A percentile compares a stretch with the other conserved stretches of the same genome.
Evolutionary conservation across 1,140 invertebrate genomes (phyloP).

Genomic region (Halesus radiatus): DNA sequence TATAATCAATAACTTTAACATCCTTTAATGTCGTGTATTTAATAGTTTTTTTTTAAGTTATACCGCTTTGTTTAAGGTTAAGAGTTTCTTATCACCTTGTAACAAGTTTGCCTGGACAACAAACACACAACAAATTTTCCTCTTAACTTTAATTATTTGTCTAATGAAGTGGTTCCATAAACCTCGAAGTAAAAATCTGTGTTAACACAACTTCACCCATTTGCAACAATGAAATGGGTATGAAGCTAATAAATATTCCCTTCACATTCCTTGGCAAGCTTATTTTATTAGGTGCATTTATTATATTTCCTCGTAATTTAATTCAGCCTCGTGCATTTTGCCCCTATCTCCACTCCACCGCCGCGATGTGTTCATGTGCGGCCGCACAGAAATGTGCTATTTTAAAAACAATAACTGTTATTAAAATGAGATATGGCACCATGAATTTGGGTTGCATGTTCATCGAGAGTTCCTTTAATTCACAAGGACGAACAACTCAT

Average conservation of each 20-base stretch:
- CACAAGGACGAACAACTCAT: too few species aligned
- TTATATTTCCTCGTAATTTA: constrained; percentile 48
- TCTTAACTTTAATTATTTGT: too few species aligned
- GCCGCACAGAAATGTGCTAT: constrained; percentile 23
- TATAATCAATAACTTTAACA: too few species aligned
- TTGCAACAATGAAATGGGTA: constrained; percentile 9
- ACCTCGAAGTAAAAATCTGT: neutral
- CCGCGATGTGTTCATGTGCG: neutral
- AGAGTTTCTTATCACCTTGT: too few species aligned
- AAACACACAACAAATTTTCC: too few species aligned
- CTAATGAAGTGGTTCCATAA: too few species aligned
- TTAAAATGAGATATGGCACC: constrained; percentile 50
- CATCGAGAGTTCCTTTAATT: neutral
- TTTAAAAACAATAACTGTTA: constrained; percentile 50
- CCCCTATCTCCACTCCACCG: neutral
- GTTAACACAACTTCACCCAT: neutral
- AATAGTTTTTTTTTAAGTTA: too few species aligned
- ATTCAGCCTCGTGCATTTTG: constrained; percentile 49
- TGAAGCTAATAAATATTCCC: constrained; percentile 25
- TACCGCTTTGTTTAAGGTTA: too few species aligned
- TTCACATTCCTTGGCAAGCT: constrained; percentile 35
- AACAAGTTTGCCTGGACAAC: too few species aligned
- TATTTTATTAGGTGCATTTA: constrained; percentile 46
- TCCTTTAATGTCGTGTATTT: too few species aligned
- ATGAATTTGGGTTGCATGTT: constrained; percentile 44